A percentile compares a stretch with the other conserved stretches of the same genome.
These are phyloP conservation scores for Rallus crepitans DNA, from an alignment of 2,797 vertebrate genomes.

Conservation along the genomic window DNA sequence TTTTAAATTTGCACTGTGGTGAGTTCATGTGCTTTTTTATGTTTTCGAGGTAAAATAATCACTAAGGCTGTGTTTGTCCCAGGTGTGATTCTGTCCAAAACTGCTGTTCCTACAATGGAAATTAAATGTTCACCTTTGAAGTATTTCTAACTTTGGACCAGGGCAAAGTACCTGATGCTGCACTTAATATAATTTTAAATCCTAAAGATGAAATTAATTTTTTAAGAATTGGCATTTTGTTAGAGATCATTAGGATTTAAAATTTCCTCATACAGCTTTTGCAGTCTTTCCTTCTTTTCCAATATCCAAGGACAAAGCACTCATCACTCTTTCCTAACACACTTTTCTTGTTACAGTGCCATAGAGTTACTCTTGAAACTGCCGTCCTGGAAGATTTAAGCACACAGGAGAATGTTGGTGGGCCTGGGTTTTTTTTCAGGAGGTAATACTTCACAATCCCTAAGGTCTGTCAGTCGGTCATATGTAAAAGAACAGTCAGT, in stretches of 20 bases:
- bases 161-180: not conserved
- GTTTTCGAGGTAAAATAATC: not conserved
- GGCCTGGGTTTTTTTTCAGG: too few relatives aligned
- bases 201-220: not conserved
- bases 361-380: not conserved
- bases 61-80: not conserved
- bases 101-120: not conserved
- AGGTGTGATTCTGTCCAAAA: not conserved
- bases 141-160: not conserved
- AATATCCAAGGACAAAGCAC: not conserved
- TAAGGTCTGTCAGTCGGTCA: not conserved
- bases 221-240: not conserved
- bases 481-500: not conserved
- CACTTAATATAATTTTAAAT: not conserved
- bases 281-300: not conserved
- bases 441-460: too few relatives aligned
- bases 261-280: not conserved
- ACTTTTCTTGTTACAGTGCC: not conserved
- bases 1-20: not conserved
- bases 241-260: not conserved
- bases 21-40: not conserved
- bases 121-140: not conserved
- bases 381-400: not conserved
- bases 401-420: not conserved
- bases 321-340: not conserved